Evolutionary conservation across 2,113 vertebrate genomes (phyloP).

Genomic region (Rhinolophus sinicus): DNA sequence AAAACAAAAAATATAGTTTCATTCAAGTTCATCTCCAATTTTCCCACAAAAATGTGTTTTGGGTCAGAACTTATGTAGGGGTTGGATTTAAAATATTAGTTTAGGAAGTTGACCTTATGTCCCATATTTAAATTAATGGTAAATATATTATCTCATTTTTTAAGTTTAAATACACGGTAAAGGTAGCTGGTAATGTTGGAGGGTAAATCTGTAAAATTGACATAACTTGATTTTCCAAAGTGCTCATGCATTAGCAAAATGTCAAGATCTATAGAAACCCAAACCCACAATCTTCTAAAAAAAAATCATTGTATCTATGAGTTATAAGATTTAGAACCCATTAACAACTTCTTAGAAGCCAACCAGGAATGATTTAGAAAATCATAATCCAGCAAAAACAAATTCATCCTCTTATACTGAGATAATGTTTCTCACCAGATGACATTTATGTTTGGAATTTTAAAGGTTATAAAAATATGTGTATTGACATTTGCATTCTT

Average conservation of each 20-base stretch:
- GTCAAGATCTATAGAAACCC: neutral
- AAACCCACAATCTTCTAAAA: neutral
- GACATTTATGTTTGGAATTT: neutral
- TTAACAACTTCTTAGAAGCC: neutral
- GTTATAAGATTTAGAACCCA: neutral
- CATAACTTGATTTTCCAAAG: neutral
- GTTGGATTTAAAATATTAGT: neutral
- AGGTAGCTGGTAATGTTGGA: neutral
- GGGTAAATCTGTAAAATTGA: neutral
- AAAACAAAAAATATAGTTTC: neutral
- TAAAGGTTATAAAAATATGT: slow-evolving; percentile 34
- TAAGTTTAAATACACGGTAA: neutral
- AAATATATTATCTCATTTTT: neutral
- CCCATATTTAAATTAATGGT: neutral
- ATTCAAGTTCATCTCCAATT: neutral
- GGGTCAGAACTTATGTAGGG: neutral
- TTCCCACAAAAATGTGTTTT: neutral
- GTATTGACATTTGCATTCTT: slow-evolving; percentile 41
- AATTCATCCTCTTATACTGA: neutral
- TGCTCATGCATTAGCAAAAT: neutral
- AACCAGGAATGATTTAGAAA: neutral
- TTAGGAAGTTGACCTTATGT: neutral
- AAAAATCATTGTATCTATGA: neutral
- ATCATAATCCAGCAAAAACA: neutral
- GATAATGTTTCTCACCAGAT: neutral